Evolutionary conservation across 2,888 invertebrate species (phyloP).

Genomic region (Zhuqinia jingwanae): DNA sequence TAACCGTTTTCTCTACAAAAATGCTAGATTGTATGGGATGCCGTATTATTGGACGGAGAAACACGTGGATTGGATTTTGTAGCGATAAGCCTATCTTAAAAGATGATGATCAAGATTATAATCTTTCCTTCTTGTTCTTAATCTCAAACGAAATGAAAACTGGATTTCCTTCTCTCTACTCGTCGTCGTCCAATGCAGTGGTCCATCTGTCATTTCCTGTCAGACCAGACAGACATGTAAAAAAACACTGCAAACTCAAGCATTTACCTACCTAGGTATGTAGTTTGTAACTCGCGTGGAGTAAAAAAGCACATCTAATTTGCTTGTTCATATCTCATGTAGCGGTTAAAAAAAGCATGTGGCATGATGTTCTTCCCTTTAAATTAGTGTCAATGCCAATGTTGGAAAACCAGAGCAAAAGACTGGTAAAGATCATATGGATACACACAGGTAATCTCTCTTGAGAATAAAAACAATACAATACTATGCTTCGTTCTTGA

Average conservation of each 20-base stretch:
- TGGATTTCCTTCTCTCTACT: slow-evolving; percentile 56
- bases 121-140: slow-evolving; percentile 6
- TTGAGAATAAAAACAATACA: too few relatives aligned
- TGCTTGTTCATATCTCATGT: background rate
- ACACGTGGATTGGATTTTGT: slow-evolving; percentile 38
- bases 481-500: too few relatives aligned
- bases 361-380: slow-evolving; percentile 24
- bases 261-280: too few relatives aligned
- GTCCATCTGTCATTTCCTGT: slow-evolving; percentile 35
- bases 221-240: background rate
- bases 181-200: background rate
- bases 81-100: slow-evolving; percentile 14
- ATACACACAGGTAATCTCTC: background rate
- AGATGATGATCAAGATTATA: background rate
- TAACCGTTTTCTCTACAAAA: background rate
- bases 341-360: slow-evolving; percentile 8
- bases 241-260: too few relatives aligned
- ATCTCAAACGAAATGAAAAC: slow-evolving; percentile 26
- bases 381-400: slow-evolving; percentile 78
- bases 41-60: background rate
- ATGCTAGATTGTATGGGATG: background rate
- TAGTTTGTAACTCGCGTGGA: background rate
- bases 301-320: background rate
- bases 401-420: slow-evolving; percentile 76
- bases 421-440: slow-evolving; percentile 1